A percentile compares a stretch with the other conserved stretches of the same genome.
phyloP scores from a whole-genome alignment of 2,797 vertebrate species.

The Sebastes cheni region DNA sequence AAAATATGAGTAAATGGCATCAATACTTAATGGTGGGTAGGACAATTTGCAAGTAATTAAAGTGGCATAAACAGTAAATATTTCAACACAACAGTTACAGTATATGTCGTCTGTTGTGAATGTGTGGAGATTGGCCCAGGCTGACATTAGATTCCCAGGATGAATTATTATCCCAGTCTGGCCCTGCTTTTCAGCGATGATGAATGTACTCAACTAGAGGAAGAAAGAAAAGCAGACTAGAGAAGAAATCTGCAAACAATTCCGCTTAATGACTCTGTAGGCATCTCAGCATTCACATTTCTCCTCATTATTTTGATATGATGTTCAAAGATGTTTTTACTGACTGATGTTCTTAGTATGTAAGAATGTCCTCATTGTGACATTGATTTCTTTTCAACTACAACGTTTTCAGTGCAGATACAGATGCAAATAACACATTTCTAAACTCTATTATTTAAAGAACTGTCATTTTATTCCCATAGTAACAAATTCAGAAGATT shows the following conservation, averaged over 20 bases:
- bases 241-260: not conserved
- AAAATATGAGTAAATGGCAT: not conserved
- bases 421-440: not conserved
- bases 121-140: not conserved
- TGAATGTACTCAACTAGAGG: not conserved
- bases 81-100: not conserved
- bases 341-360: not conserved
- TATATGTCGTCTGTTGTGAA: not conserved
- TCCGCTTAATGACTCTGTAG: not conserved
- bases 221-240: not conserved
- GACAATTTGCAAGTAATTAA: not conserved
- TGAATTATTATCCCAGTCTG: not conserved
- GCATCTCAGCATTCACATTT: not conserved
- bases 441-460: not conserved
- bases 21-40: not conserved
- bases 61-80: not conserved
- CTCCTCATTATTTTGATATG: slow-evolving; percentile 8
- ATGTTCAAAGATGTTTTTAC: not conserved
- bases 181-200: not conserved
- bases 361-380: not conserved
- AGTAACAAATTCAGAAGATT: not conserved
- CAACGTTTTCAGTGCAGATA: not conserved
- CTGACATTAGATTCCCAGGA: not conserved
- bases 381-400: not conserved
- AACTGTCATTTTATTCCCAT: not conserved